Base-by-base conservation (phyloP, 1,140 invertebrate genomes). In the Myzus persicae region DNA sequence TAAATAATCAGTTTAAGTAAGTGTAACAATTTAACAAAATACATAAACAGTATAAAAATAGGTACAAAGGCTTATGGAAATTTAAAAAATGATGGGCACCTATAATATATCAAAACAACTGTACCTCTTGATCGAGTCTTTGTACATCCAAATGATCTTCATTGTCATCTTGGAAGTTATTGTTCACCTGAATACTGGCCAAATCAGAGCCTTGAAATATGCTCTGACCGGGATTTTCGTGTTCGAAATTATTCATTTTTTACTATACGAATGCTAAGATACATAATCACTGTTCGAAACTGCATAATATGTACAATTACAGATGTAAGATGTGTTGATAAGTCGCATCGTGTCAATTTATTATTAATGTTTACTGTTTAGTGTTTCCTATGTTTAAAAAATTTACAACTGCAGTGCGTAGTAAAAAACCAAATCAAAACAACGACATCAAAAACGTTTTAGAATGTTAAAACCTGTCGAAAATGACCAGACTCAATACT, bases 131-230 rank as follows among this genome's bases (percentile, higher is more conserved):
- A 31, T 93, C 67, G 0, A 93, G 91, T 85, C 91, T 84, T 8
- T 54, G 76, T 40, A n/a, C 51, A 20, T 93, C 91, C 24, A 93
- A 85, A 84, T 93, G 91, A 85, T 93, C 91, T 51, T 93, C 91
- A 22, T 93, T 82, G 9, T 93, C 91, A n/a, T 93, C 91, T 84
- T 93, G 76, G 31, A 42, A 93, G 36, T 93, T 82, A 85, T 93
- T 93, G 31, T 93, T 93, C 36, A 93, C 91, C 44, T 93, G 91
- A 85, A 93, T 93, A 36, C 36, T 84, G 14, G 91, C 76, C 46
- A 93, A 38, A 48, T 93, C 91, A 42, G 91, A 51, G 36, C 91
- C 81, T 8, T 93, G 91, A n/a, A 93, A 93, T 84, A 93, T 81
- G 26, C 91, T 93, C 46, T 85, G 91, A 18, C 91, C 91, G 4